Percentiles rank a stretch among this genome's conserved stretches.
Conservation (phyloP, 2,797 vertebrate genomes). For the Lagocephalus sceleratus region DNA sequence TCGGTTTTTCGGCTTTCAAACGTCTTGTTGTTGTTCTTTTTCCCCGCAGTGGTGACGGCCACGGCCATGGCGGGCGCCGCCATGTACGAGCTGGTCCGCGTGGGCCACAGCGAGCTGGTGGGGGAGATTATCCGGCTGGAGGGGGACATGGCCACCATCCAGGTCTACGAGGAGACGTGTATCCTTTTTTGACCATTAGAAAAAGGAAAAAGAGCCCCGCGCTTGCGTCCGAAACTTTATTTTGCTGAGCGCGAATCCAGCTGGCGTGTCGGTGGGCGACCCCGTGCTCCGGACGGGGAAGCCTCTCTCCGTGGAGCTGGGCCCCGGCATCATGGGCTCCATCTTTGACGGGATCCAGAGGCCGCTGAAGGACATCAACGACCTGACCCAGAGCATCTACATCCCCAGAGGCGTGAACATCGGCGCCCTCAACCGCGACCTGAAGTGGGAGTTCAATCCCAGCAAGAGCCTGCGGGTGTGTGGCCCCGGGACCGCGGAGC, state of each 20-base stretch:
- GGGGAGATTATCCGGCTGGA: slow-evolving; percentile 97
- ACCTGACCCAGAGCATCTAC: slow-evolving; percentile 92
- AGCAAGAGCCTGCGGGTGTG: slow-evolving; percentile 86
- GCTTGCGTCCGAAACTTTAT: neutral
- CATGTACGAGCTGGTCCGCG: slow-evolving; percentile 97
- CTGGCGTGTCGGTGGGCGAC: slow-evolving; percentile 94
- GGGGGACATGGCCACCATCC: slow-evolving; percentile 96
- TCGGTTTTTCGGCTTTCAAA: neutral
- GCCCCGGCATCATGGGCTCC: slow-evolving; percentile 96
- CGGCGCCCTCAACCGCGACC: slow-evolving; percentile 87
- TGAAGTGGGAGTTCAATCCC: slow-evolving; percentile 94
- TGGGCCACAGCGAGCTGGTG: slow-evolving; percentile 93
- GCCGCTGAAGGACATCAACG: slow-evolving; percentile 91
- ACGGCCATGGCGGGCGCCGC: slow-evolving; percentile 94
- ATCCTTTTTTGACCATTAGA: slow-evolving; percentile 78
- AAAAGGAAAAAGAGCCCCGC: neutral
- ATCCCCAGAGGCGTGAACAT: slow-evolving; percentile 97
- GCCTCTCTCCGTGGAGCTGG: slow-evolving; percentile 93
- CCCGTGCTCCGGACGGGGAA: slow-evolving; percentile 96
- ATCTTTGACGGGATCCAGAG: slow-evolving; percentile 99
- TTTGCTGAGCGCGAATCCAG: slow-evolving; percentile 83
- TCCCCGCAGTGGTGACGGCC: slow-evolving; percentile 92
- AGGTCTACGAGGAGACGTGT: slow-evolving; percentile 99
- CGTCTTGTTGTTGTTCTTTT: slow-evolving; percentile 7
- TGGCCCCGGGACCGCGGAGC: neutral